Conservation (phyloP, 2,888 invertebrate species). For the Diaperis boleti region DNA sequence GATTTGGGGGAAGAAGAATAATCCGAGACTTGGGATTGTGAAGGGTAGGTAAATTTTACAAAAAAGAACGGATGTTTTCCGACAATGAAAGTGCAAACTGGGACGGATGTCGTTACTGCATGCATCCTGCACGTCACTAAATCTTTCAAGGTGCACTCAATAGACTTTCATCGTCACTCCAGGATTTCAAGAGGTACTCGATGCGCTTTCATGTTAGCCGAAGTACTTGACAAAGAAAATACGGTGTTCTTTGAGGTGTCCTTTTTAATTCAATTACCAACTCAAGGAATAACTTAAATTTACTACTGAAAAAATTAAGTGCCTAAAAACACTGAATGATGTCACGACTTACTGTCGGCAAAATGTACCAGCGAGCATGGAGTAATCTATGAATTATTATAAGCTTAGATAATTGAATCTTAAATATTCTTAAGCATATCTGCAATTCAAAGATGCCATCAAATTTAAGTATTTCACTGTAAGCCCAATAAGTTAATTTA, state of each 20-base stretch:
- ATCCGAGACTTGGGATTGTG: neutral
- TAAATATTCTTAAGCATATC: no score
- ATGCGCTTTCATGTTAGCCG: constrained; percentile 32
- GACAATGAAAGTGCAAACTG: constrained; percentile 1
- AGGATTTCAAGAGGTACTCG: constrained; percentile 14
- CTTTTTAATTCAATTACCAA: constrained; percentile 17
- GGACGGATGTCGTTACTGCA: neutral
- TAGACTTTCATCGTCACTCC: constrained; percentile 16
- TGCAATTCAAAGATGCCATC: no score
- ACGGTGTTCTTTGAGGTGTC: neutral
- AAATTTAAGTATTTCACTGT: no score
- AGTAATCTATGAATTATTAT: no score
- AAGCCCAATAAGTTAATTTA: no score
- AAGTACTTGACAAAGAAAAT: constrained; percentile 24
- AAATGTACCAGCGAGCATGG: no score
- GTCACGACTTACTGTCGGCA: no score
- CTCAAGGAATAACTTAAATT: no score
- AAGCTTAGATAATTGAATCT: no score
- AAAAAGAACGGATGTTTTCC: constrained; percentile 6
- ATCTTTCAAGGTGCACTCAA: constrained; percentile 8
- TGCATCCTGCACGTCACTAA: constrained; percentile 14
- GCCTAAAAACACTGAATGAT: no score
- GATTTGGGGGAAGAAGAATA: constrained; percentile 7
- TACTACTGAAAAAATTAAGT: no score
- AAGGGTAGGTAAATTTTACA: neutral